Percentiles rank a stretch among this genome's conserved stretches.
Evolutionary conservation across 1,140 invertebrate genomes (phyloP).

Genomic region (Leptinotarsa defecta): DNA sequence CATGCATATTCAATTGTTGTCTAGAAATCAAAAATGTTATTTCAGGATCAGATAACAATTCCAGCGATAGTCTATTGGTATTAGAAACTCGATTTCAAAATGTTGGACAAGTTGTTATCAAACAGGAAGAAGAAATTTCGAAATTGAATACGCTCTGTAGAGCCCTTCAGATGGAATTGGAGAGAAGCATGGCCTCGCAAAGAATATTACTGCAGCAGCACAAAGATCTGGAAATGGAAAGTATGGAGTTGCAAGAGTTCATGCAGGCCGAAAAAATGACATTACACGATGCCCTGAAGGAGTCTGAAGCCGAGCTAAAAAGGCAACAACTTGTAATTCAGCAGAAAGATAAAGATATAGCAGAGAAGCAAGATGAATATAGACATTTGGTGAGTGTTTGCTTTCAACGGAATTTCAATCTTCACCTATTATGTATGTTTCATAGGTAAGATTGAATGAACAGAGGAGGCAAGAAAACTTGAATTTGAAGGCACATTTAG

Average conservation of each 20-base stretch:
- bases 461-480: slow-evolving; percentile 76
- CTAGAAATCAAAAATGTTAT: not conserved
- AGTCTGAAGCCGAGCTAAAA: slow-evolving; percentile 71
- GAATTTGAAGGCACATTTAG: slow-evolving; percentile 67
- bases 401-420: not conserved
- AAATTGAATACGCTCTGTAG: slow-evolving; percentile 69
- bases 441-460: slow-evolving; percentile 69
- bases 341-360: slow-evolving; percentile 63
- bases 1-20: too few species aligned
- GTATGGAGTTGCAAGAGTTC: slow-evolving; percentile 76
- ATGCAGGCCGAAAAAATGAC: slow-evolving; percentile 76
- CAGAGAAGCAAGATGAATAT: slow-evolving; percentile 71
- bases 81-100: slow-evolving; percentile 75
- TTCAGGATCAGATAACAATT: slow-evolving; percentile 49
- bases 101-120: slow-evolving; percentile 72
- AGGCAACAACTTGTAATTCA: slow-evolving; percentile 60
- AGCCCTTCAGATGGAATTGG: slow-evolving; percentile 69
- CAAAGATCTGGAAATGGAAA: slow-evolving; percentile 71
- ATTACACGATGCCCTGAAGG: slow-evolving; percentile 72
- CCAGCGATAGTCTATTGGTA: slow-evolving; percentile 72
- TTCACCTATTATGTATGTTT: not conserved
- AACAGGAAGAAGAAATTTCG: slow-evolving; percentile 77
- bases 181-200: slow-evolving; percentile 69
- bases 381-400: slow-evolving; percentile 65
- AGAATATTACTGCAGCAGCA: slow-evolving; percentile 71